phyloP scores from a whole-genome alignment of 1,140 invertebrate species.

The Heliconius himera region DNA sequence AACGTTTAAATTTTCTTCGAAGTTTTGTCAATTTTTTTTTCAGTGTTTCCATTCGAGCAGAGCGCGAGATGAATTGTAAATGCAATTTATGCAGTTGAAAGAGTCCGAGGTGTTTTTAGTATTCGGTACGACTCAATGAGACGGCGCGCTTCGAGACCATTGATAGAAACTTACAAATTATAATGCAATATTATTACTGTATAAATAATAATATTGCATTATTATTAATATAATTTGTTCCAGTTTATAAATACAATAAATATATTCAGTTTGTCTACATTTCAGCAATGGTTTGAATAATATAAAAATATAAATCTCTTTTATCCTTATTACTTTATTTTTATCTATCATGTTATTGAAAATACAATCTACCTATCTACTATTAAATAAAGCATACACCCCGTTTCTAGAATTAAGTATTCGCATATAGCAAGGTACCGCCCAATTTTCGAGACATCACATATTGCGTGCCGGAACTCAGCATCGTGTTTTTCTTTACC shows the following conservation, averaged over 20 bases:
- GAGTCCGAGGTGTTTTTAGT: constrained; percentile 1
- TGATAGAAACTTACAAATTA: background rate
- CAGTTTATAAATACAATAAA: background rate
- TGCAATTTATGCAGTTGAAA: constrained; percentile 14
- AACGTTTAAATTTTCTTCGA: constrained; percentile 2
- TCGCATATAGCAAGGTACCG: no score
- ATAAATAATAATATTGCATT: background rate
- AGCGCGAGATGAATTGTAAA: constrained; percentile 13
- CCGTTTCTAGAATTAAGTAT: no score
- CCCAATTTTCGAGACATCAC: no score
- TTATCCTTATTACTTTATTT: no score
- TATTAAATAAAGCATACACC: no score
- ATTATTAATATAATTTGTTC: background rate
- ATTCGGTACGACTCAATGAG: background rate
- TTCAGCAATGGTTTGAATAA: no score
- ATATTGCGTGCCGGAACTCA: no score
- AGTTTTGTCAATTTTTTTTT: background rate
- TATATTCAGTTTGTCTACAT: no score
- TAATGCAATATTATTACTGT: background rate
- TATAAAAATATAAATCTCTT: no score
- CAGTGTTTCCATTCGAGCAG: background rate
- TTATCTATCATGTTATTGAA: no score
- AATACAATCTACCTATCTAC: no score
- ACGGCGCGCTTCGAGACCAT: background rate
- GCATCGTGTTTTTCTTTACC: no score